Percentiles rank a stretch among this genome's conserved stretches.
These are phyloP conservation scores for Corythornis cristatus DNA, from an alignment of 2,113 vertebrate species.

Conservation along the genomic window DNA sequence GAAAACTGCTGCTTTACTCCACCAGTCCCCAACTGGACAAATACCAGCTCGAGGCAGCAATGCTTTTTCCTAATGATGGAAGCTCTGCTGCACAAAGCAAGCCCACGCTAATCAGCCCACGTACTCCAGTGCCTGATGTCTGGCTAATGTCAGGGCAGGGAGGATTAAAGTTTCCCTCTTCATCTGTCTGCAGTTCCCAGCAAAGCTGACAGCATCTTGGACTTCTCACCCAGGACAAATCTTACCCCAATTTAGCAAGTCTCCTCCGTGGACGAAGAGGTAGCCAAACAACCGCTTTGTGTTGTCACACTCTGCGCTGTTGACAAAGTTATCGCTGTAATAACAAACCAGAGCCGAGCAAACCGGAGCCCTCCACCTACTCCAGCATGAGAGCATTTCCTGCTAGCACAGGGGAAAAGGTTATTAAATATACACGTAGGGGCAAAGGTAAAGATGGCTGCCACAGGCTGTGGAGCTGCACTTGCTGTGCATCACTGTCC, in stretches of 20 bases:
- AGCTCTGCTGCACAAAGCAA: not conserved
- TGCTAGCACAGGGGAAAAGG: not conserved
- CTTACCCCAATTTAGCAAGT: not conserved
- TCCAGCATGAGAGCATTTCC: slow-evolving; percentile 13
- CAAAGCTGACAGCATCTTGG: slow-evolving; percentile 31
- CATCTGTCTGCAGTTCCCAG: not conserved
- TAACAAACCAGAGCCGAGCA: not conserved
- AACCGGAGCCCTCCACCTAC: not conserved
- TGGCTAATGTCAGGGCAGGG: not conserved
- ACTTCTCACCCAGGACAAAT: slow-evolving; percentile 51
- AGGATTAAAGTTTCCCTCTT: not conserved
- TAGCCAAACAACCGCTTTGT: not conserved
- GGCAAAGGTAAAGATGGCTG: not conserved
- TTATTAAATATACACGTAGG: not conserved
- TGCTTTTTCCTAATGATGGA: not conserved
- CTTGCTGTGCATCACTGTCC: fast-evolving
- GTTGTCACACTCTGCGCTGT: not conserved
- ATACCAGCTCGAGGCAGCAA: not conserved
- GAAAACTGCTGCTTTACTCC: not conserved
- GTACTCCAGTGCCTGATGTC: not conserved
- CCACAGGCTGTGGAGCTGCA: not conserved
- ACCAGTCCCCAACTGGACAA: not conserved
- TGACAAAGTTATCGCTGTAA: slow-evolving; percentile 12
- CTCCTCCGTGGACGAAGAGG: not conserved
- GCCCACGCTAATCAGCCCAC: not conserved